Base-by-base conservation (phyloP, 2,797 vertebrate species). In the Nyctalus aviator region DNA sequence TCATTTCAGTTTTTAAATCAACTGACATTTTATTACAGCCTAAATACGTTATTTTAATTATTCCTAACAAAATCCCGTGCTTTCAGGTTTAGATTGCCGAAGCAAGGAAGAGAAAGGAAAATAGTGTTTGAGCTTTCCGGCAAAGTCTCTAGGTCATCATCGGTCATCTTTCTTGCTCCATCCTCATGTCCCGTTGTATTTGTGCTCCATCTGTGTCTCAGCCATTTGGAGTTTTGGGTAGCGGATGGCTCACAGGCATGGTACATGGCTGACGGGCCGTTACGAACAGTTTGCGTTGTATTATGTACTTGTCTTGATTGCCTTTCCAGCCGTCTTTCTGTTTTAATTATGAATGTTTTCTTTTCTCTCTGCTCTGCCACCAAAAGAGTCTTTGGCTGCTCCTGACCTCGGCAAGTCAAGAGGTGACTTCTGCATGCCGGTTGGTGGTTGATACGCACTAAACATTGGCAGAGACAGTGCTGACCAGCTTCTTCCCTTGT, bases 361-460 rank as follows among this genome's bases (percentile, higher is more conserved):
- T 98, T 97, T 97, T 98, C 97, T 98, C 97, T 98, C 97, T 98
- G 97, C 97, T 97, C 96, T 98, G 97, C 98, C 98, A 98, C 98
- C 97, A 98, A 99, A 99, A 99, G 99, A 99, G 98, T 99, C 99
- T 99, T 99, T 99, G 99, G 99, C 99, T 99, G 99, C 99, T 99
- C 99, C 99, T 98, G 99, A 99, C 98, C 99, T 99, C 99, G 99
- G 99, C 99, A 99, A 99, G 99, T 98, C 99, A 98, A 99, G 99
- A 99, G 99, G 99, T 99, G 99, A 99, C 98, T 98, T 98, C 97
- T 98, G 98, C 98, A 99, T 99, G 98, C 98, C 95, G 96, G 97
- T 98, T 98, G 91, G 96, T 97, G 93, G 94, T 97, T 98, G 94
- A 96, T 96, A 97, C 97, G 98, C 97, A 97, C 98, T 97, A 93